These are phyloP conservation scores for Apteryx mantelli DNA, from an alignment of 2,113 vertebrate genomes.

Conservation along the genomic window DNA sequence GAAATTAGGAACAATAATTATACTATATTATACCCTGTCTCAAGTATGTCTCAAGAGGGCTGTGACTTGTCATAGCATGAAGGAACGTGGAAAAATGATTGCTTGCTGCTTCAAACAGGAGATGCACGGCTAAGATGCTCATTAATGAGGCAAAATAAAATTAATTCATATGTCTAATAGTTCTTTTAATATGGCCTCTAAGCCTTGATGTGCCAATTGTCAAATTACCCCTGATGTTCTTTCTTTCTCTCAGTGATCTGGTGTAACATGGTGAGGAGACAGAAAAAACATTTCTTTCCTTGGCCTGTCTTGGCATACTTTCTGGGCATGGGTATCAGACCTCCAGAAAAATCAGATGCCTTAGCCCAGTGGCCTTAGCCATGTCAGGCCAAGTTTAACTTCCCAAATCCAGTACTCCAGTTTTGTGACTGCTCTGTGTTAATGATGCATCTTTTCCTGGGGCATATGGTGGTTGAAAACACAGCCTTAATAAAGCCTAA, in stretches of 20 bases:
- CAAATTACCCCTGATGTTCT: background rate
- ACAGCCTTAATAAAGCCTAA: background rate
- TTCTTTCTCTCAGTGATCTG: conserved; percentile 4
- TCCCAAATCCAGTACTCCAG: background rate
- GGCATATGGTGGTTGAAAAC: background rate
- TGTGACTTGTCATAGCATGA: conserved; percentile 48
- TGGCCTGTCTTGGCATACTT: background rate
- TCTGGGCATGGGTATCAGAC: background rate
- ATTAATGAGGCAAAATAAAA: conserved; percentile 63
- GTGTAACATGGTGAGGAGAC: background rate
- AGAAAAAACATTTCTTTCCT: background rate
- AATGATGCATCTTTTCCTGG: background rate
- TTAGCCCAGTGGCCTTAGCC: background rate
- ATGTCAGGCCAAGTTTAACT: background rate
- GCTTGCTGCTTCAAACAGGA: conserved; percentile 51
- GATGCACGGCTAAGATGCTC: conserved; percentile 46
- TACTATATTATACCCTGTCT: background rate
- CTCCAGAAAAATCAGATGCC: background rate
- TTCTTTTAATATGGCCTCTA: conserved; percentile 52
- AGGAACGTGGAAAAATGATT: conserved; percentile 48
- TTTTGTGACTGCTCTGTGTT: background rate
- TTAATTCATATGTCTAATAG: conserved; percentile 56
- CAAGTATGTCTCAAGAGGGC: background rate
- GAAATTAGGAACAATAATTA: conserved; percentile 45
- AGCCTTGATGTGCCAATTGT: conserved; percentile 53